phyloP scores from a whole-genome alignment of 2,797 vertebrate species.

The Rhinatrema bivittatum region DNA sequence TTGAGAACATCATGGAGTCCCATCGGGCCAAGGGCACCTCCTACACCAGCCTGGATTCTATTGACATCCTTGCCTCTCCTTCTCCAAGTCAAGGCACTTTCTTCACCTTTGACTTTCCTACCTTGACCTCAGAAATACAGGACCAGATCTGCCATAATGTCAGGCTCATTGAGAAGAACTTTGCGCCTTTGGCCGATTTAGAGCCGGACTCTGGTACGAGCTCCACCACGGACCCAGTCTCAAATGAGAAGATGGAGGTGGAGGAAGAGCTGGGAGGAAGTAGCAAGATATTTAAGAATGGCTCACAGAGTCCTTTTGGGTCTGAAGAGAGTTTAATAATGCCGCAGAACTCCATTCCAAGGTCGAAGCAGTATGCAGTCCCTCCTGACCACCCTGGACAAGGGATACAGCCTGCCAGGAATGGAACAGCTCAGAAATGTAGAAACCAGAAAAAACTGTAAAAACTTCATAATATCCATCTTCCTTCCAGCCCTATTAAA shows the following conservation, averaged over 20 bases:
- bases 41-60: constrained; percentile 87
- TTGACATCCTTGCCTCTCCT: constrained; percentile 82
- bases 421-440: too few relatives aligned
- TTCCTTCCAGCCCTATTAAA: too few relatives aligned
- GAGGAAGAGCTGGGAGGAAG: constrained; percentile 22
- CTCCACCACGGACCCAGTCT: constrained; percentile 56
- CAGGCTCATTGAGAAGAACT: constrained; percentile 77
- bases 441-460: too few relatives aligned
- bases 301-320: constrained; percentile 45
- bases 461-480: too few relatives aligned
- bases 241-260: constrained; percentile 54
- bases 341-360: constrained; percentile 33
- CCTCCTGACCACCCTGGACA: too few relatives aligned
- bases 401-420: too few relatives aligned
- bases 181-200: constrained; percentile 77
- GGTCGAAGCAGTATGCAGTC: too few relatives aligned
- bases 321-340: constrained; percentile 62
- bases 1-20: constrained; percentile 95
- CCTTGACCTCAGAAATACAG: constrained; percentile 72
- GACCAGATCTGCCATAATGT: constrained; percentile 71
- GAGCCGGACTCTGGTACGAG: constrained; percentile 66
- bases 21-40: constrained; percentile 93
- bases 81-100: constrained; percentile 64
- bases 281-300: constrained; percentile 17
- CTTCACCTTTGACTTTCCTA: constrained; percentile 85